These are phyloP conservation scores for Thymallus thymallus DNA, from an alignment of 2,113 vertebrate species.

Conservation along the genomic window DNA sequence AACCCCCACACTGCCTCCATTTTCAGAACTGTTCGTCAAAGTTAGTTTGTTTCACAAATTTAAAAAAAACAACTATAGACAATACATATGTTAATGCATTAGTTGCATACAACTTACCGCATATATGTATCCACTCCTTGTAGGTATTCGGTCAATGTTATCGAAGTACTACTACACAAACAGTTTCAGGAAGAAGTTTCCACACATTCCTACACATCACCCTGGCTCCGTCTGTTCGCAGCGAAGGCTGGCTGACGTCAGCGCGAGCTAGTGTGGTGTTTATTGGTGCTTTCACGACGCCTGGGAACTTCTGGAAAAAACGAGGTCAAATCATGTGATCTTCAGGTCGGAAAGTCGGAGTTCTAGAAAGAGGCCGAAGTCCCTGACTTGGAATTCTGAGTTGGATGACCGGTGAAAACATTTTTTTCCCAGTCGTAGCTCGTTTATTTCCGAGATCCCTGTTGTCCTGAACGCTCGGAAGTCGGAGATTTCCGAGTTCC, in stretches of 20 bases:
- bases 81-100: no score
- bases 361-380: no score
- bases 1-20: conserved; percentile 65
- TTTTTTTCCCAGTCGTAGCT: no score
- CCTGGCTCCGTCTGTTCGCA: conserved; percentile 15
- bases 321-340: no score
- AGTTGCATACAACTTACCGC: conserved; percentile 29
- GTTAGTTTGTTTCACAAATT: conserved; percentile 26
- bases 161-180: conserved; percentile 30
- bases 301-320: no score
- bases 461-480: no score
- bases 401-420: no score
- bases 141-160: not conserved
- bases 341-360: no score
- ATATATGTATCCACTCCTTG: not conserved
- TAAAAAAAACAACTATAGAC: not conserved
- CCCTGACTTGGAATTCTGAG: no score
- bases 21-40: conserved; percentile 55
- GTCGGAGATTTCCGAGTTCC: no score
- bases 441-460: no score
- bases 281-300: no score
- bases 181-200: conserved; percentile 67
- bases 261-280: conserved; percentile 18
- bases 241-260: conserved; percentile 66
- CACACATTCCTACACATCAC: conserved; percentile 87